These are phyloP conservation scores for Baryphthengus martii DNA, from an alignment of 2,113 vertebrate genomes.

Conservation along the genomic window DNA sequence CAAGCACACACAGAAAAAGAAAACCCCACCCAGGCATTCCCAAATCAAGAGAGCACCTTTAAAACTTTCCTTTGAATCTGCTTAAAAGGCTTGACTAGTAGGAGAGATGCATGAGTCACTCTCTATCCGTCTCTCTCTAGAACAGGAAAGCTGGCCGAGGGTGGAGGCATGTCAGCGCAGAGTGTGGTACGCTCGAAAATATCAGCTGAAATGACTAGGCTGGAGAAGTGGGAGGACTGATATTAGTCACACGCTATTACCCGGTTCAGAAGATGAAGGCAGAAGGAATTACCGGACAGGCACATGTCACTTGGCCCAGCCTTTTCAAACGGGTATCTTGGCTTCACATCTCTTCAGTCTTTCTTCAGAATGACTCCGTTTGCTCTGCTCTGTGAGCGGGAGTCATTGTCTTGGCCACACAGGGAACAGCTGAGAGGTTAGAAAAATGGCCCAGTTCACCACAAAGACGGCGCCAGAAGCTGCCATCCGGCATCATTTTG, in stretches of 20 bases:
- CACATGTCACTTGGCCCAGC: conserved; percentile 28
- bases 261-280: conserved; percentile 47
- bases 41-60: conserved; percentile 58
- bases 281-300: conserved; percentile 43
- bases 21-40: conserved; percentile 61
- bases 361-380: background rate
- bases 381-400: background rate
- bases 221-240: conserved; percentile 65
- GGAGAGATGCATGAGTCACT: conserved; percentile 60
- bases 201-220: conserved; percentile 69
- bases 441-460: background rate
- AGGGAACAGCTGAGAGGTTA: background rate
- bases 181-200: conserved; percentile 65
- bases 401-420: background rate
- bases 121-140: conserved; percentile 59
- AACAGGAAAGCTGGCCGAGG: conserved; percentile 68
- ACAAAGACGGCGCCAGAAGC: accelerated
- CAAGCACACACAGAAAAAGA: conserved; percentile 12
- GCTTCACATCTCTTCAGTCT: background rate
- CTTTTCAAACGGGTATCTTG: background rate
- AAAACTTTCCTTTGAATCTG: conserved; percentile 62
- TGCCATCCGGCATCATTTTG: accelerated
- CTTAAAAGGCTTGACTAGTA: conserved; percentile 40
- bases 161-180: conserved; percentile 59
- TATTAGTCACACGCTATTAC: conserved; percentile 69